Evolutionary conservation across 2,797 vertebrate genomes (phyloP).

Genomic region (Arvicola amphibius): DNA sequence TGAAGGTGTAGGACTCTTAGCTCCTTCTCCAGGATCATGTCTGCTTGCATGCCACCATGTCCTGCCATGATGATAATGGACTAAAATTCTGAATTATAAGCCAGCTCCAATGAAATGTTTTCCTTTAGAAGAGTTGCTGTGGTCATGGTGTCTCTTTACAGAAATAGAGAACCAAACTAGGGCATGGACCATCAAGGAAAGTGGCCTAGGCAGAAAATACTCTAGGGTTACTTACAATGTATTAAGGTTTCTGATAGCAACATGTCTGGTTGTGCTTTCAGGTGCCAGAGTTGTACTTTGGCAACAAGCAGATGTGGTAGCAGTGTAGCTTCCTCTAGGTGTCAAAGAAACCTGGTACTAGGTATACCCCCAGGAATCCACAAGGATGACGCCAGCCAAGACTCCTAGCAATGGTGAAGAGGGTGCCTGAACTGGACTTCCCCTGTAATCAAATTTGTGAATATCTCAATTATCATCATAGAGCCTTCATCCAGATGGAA

Average conservation of each 20-base stretch:
- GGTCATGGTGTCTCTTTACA: background rate
- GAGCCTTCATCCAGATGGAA: too few species aligned
- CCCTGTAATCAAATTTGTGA: too few species aligned
- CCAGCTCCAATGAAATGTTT: background rate
- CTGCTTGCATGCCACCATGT: background rate
- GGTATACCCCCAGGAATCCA: too few species aligned
- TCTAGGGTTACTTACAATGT: background rate
- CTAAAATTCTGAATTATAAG: background rate
- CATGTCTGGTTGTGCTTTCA: background rate
- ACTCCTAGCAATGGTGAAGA: too few species aligned
- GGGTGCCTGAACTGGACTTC: too few species aligned
- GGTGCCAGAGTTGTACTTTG: background rate
- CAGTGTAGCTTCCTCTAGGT: background rate
- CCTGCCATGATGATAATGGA: background rate
- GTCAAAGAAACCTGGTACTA: too few species aligned
- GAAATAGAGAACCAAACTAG: background rate
- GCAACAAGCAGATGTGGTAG: background rate
- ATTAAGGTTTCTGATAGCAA: background rate
- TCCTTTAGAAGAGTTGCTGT: background rate
- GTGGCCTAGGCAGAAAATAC: background rate
- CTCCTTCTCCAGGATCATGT: background rate
- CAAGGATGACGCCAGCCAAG: too few species aligned
- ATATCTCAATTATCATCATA: too few species aligned
- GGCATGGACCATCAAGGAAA: background rate
- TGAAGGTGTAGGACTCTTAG: background rate